Evolutionary conservation across 2,797 vertebrate species (phyloP), one percentile per base, ranked within the genome.

Genomic region (Liparis tanakae): DNA sequence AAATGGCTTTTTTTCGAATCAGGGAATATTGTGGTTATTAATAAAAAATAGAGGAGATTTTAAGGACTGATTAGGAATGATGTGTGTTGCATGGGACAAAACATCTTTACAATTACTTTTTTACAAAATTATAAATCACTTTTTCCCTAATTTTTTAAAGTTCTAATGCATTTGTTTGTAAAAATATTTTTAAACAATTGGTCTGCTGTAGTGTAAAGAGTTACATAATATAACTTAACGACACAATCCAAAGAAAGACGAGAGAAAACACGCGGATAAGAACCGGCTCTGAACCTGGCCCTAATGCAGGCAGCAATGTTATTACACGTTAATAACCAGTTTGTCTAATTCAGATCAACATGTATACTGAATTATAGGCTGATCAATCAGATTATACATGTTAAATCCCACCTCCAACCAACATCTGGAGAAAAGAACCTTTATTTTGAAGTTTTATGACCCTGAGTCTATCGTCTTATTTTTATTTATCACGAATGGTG

Each of bases 21-120:
- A 0, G 36, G 39, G 41, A 60, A 33, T n/a, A 63, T 56, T 62
- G 20, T 46, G 13, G 17, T 20, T 53, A 15, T 41, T 76, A 30
- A 30, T 70, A 22, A n/a, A 70, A 80, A 57, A 34, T 1, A 9
- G 44, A 43, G 46, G 34, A 55, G 18, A 69, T 14, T 12, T 39
- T 44, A 22, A 54, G 46, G 66, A 5, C 15, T 25, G 44, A 37
- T n/a, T 10, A n/a, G 7, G 15, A 44, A 37, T 48, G 56, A 44
- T 61, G 51, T 12, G 7, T 51, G 39, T 46, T 3, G n/a, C 9
- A 10, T 18, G 7, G 41, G 25, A 34, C 54, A 58, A 5, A 15
- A 57, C 25, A 10, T 36, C 1, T 48, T 48, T 48, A 18, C 46
- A 18, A 48, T n/a, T 7, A 10, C 17, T 3, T 9, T n/a, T 18